Percentiles rank a stretch among this genome's conserved stretches.
Evolutionary conservation across 2,888 invertebrate species (phyloP).

Genomic region (Mythimna loreyi): DNA sequence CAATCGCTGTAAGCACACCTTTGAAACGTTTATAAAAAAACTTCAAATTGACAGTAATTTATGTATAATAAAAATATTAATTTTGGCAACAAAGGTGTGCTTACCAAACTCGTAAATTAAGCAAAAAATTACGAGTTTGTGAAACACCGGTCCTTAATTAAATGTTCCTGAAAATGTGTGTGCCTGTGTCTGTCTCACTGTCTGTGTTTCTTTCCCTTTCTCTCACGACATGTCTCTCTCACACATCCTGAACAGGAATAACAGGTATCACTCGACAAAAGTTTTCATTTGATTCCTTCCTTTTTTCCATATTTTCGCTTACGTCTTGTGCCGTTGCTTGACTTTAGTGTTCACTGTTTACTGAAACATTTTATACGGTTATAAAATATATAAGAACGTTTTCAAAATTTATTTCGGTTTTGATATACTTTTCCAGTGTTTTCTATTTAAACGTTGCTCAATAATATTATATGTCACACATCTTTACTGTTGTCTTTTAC

Average conservation of each 20-base stretch:
- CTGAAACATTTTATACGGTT: slow-evolving; percentile 43
- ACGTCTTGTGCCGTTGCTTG: slow-evolving; percentile 86
- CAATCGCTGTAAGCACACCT: slow-evolving; percentile 28
- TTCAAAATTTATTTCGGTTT: slow-evolving; percentile 30
- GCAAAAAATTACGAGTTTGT: slow-evolving; percentile 37
- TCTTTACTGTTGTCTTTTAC: slow-evolving; percentile 14
- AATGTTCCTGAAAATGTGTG: slow-evolving; percentile 77
- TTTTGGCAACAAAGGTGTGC: slow-evolving; percentile 29
- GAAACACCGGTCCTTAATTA: slow-evolving; percentile 48
- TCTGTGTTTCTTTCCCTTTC: slow-evolving; percentile 90
- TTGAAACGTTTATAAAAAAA: background rate
- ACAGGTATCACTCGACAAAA: slow-evolving; percentile 87
- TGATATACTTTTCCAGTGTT: slow-evolving; percentile 7
- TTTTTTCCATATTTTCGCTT: slow-evolving; percentile 81
- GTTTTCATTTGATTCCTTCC: slow-evolving; percentile 75
- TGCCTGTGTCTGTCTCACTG: slow-evolving; percentile 90
- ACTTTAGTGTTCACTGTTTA: slow-evolving; percentile 66
- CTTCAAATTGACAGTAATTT: background rate
- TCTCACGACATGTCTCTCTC: slow-evolving; percentile 89
- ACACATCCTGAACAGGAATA: slow-evolving; percentile 89
- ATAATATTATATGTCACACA: slow-evolving; percentile 9
- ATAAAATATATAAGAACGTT: slow-evolving; percentile 37
- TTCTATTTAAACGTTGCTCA: slow-evolving; percentile 3
- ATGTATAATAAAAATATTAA: background rate
- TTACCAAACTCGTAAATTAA: slow-evolving; percentile 37